These are phyloP conservation scores for Steromphala cineraria DNA, from an alignment of 2,888 invertebrate genomes.

Conservation along the genomic window DNA sequence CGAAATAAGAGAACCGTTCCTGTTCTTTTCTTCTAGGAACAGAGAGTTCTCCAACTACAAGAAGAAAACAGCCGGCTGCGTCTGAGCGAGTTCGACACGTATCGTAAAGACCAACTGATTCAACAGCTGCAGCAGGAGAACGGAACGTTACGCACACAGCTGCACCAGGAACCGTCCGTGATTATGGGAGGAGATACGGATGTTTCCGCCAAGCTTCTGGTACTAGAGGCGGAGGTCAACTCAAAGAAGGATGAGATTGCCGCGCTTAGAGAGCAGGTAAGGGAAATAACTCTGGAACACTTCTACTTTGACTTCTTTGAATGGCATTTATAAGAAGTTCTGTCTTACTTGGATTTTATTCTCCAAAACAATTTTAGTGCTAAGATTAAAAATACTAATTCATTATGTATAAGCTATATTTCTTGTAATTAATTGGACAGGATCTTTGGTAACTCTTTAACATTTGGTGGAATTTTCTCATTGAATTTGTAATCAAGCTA, in stretches of 20 bases:
- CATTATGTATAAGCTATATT: no score
- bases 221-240: constrained; percentile 68
- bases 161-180: constrained; percentile 37
- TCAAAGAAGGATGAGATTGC: constrained; percentile 66
- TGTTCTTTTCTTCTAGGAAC: constrained; percentile 55
- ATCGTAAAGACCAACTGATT: constrained; percentile 67
- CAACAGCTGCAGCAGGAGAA: constrained; percentile 64
- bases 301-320: no score
- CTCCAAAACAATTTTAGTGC: not conserved
- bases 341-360: not conserved
- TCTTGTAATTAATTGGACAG: no score
- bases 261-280: constrained; percentile 69
- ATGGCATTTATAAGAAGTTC: no score
- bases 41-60: constrained; percentile 62
- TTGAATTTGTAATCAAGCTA: no score
- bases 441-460: no score
- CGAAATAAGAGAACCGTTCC: no score
- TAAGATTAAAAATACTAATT: not conserved
- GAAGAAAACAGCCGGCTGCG: constrained; percentile 66
- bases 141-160: constrained; percentile 45
- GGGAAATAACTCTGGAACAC: not conserved
- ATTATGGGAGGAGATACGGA: constrained; percentile 58
- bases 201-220: constrained; percentile 58
- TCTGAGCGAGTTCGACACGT: constrained; percentile 61
- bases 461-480: no score